phyloP scores from a whole-genome alignment of 2,113 vertebrate species.

The Balaeniceps rex region DNA sequence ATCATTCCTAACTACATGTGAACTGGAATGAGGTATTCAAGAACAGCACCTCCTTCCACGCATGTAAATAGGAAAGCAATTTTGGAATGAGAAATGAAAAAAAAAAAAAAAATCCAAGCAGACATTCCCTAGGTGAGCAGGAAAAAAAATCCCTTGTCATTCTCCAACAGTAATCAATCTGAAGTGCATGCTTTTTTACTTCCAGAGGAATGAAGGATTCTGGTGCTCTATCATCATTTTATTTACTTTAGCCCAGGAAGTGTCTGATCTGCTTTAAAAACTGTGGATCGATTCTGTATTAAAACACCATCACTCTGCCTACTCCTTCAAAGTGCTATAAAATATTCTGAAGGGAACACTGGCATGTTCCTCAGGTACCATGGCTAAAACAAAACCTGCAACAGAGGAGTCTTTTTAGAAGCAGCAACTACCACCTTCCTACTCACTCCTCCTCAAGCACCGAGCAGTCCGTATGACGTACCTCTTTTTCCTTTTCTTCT shows the following conservation, averaged over 20 bases:
- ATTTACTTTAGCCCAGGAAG: conserved; percentile 9
- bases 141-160: conserved; percentile 43
- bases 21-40: background rate
- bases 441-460: background rate
- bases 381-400: background rate
- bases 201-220: conserved; percentile 20
- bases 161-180: conserved; percentile 55
- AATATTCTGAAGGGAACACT: background rate
- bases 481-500: background rate
- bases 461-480: background rate
- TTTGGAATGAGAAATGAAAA: background rate
- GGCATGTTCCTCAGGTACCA: background rate
- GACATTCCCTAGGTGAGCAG: background rate
- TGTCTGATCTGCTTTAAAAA: conserved; percentile 56
- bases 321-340: background rate
- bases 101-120: background rate
- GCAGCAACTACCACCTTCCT: background rate
- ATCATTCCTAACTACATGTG: background rate
- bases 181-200: conserved; percentile 40
- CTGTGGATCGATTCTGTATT: conserved; percentile 35
- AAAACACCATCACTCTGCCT: conserved; percentile 34
- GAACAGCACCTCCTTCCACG: background rate
- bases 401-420: background rate
- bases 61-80: background rate
- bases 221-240: background rate